phyloP scores from a whole-genome alignment of 2,888 invertebrate genomes.

The Cinara cedri region DNA sequence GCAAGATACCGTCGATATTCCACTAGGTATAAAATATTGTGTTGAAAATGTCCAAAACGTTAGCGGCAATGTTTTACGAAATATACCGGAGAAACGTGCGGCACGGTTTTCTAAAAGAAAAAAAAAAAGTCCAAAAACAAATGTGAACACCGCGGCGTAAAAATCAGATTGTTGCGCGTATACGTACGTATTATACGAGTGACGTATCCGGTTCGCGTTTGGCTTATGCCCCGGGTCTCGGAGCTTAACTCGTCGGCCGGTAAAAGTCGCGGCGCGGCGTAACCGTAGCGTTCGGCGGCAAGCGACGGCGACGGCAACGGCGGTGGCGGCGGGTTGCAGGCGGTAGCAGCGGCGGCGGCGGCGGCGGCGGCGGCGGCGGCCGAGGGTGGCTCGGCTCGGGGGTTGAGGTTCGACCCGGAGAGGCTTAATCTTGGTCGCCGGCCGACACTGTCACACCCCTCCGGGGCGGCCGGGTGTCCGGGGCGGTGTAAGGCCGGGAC shows the following conservation, averaged over 20 bases:
- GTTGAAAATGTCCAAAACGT: too few relatives aligned
- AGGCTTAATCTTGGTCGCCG: conserved; percentile 55
- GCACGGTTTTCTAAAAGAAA: too few relatives aligned
- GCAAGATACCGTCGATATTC: too few relatives aligned
- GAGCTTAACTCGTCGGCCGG: conserved; percentile 57
- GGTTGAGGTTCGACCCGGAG: conserved; percentile 57
- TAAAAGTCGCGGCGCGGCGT: conserved; percentile 50
- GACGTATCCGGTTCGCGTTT: conserved; percentile 56
- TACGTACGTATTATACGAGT: conserved; percentile 31
- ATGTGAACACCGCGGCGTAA: background rate
- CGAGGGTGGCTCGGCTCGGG: conserved; percentile 25
- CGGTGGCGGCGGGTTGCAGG: conserved; percentile 2
- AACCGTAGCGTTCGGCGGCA: conserved; percentile 7
- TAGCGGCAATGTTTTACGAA: too few relatives aligned
- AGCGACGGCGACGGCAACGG: background rate
- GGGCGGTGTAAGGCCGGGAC: conserved; percentile 53
- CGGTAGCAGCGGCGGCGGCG: conserved; percentile 8
- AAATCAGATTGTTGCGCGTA: conserved; percentile 36
- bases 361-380: background rate
- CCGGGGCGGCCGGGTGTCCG: conserved; percentile 38
- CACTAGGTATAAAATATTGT: too few relatives aligned
- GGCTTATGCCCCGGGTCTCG: conserved; percentile 54
- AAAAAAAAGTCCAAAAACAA: too few relatives aligned
- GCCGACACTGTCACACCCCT: conserved; percentile 49
- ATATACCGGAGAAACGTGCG: too few relatives aligned